Conservation (phyloP, 2,888 invertebrate species). For the Eurytoma californica region DNA sequence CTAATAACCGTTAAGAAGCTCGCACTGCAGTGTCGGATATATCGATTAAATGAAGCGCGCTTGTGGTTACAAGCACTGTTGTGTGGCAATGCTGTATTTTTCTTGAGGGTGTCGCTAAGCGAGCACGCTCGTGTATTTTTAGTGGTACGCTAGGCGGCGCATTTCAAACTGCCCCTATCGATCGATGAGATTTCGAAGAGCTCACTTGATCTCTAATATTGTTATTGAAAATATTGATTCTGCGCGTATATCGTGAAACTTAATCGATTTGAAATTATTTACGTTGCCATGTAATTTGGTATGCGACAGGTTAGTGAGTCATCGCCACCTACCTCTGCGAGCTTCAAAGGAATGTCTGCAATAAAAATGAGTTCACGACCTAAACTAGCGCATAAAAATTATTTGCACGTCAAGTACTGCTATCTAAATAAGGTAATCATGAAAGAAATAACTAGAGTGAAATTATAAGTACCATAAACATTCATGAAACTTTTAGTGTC, state of each 20-base stretch:
- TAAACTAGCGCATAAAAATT: too few relatives aligned
- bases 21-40: too few relatives aligned
- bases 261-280: constrained; percentile 38
- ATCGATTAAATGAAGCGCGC: too few relatives aligned
- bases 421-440: too few relatives aligned
- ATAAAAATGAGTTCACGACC: too few relatives aligned
- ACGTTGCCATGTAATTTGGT: constrained; percentile 24
- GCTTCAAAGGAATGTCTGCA: too few relatives aligned
- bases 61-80: not conserved
- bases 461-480: too few relatives aligned
- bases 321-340: not conserved
- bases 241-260: not conserved
- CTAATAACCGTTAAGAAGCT: too few relatives aligned
- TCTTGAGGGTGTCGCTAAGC: constrained; percentile 61
- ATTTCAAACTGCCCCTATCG: constrained; percentile 35
- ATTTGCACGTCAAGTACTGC: too few relatives aligned
- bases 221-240: constrained; percentile 52
- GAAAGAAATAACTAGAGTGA: too few relatives aligned
- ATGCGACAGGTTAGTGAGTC: constrained; percentile 14
- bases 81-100: constrained; percentile 59
- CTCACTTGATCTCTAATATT: constrained; percentile 53
- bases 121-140: constrained; percentile 64
- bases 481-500: too few relatives aligned
- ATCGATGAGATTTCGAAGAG: constrained; percentile 43
- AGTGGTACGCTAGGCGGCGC: constrained; percentile 55